These are phyloP conservation scores for Linyphia triangularis DNA, from an alignment of 2,888 invertebrate genomes.

Conservation along the genomic window DNA sequence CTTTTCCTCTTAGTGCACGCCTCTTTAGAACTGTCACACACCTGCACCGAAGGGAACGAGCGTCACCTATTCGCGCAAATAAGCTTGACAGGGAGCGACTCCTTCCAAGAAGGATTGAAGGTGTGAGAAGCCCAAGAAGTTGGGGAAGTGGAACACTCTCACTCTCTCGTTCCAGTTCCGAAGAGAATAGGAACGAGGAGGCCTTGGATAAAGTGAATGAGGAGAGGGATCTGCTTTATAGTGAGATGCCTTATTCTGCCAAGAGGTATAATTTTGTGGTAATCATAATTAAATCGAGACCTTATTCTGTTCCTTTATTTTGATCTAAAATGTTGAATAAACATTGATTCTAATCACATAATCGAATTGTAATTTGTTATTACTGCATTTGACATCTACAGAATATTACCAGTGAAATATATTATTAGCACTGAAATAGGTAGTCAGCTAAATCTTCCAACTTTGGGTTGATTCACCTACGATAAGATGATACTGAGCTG, in stretches of 20 bases:
- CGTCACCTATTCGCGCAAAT: not conserved
- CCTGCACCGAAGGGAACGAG: constrained; percentile 1
- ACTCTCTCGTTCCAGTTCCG: constrained; percentile 43
- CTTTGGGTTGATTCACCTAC: no score
- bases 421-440: no score
- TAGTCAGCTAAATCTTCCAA: no score
- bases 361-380: no score
- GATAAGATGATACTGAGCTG: no score
- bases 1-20: constrained; percentile 39
- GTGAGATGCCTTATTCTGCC: constrained; percentile 56
- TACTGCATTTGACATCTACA: no score
- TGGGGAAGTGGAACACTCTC: constrained; percentile 57
- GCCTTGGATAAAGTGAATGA: constrained; percentile 37
- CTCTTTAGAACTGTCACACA: constrained; percentile 39
- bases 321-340: no score
- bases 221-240: constrained; percentile 53
- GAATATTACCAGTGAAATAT: no score
- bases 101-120: constrained; percentile 29
- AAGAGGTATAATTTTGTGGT: constrained; percentile 49
- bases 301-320: not conserved
- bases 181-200: constrained; percentile 35
- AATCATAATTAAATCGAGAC: not conserved
- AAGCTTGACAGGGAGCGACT: constrained; percentile 22
- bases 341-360: no score
- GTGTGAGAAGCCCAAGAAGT: constrained; percentile 14